Evolutionary conservation across 2,888 invertebrate species (phyloP), one percentile per base, ranked within the genome.

Genomic region (Ophioninae sp.): DNA sequence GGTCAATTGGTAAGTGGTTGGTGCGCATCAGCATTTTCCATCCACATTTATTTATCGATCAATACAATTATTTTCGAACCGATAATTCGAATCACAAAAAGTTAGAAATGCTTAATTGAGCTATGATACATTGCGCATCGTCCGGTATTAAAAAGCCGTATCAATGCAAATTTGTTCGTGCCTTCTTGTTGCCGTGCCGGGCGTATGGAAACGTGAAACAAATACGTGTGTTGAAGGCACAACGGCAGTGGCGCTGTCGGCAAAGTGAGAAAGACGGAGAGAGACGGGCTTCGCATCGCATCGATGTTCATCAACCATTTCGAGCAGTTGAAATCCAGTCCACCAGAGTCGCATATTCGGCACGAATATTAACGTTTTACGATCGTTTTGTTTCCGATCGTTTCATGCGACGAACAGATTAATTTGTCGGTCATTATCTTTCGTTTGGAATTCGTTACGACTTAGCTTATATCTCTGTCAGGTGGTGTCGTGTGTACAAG

Each of bases 381-480:
- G 17, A 37, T 70, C 56, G 50, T 57, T 2, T n/a, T 20, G 37
- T 70, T 56, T 70, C 37, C 30, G 50, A 69, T 69, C 50, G 37
- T 50, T 30, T 62, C n/a, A 30, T 62, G 20, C 7, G 75, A 75
- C 7, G 64, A 64, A 72, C 56, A 62, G 41, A 72, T 73, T 72
- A 30, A 83, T 83, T 72, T 83, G 61, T 62, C 72, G 56, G 56
- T 76, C 69, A 62, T 83, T 80, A 79, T 83, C 79, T 75, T 50
- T 61, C 23, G 57, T 37, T 61, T 44, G 61, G 69, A 41, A 78
- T 61, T 70, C 50, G 41, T 23, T 20, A 44, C 76, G 68, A 30
- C 41, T 20, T 76, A 30, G 61, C 77, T 68, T 68, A 41, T 41
- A 77, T 59, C 17, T 72, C n/a, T 72, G 41, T 61, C 20, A 39